These are phyloP conservation scores for Fabriciana adippe DNA, from an alignment of 2,888 invertebrate species.

Conservation along the genomic window DNA sequence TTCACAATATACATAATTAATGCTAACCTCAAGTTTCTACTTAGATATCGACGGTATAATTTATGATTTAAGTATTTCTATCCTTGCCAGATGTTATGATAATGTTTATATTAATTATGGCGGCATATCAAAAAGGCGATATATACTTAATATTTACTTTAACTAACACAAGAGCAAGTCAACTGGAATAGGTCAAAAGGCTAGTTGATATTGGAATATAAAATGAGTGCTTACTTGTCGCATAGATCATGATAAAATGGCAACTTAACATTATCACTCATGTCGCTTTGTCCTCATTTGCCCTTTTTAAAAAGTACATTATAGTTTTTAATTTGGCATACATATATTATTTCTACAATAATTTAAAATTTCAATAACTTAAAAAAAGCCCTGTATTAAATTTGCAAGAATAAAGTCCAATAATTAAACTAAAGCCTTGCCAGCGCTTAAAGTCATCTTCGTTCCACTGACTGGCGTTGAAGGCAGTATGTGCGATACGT, in stretches of 20 bases:
- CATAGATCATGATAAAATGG: constrained; percentile 29
- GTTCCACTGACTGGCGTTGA: constrained; percentile 22
- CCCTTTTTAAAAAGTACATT: neutral
- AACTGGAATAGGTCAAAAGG: constrained; percentile 42
- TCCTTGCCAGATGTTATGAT: constrained; percentile 20
- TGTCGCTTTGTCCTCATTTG: constrained; percentile 3
- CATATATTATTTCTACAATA: neutral
- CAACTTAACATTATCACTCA: constrained; percentile 19
- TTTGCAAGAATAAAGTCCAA: too few relatives aligned
- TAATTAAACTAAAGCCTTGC: too few relatives aligned
- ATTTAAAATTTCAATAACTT: neutral
- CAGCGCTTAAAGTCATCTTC: neutral
- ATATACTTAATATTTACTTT: constrained; percentile 23
- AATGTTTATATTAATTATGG: constrained; percentile 14
- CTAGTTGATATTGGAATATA: constrained; percentile 42
- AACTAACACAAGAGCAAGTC: constrained; percentile 34
- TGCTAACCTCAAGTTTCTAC: constrained; percentile 33
- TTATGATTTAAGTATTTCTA: constrained; percentile 32
- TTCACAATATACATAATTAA: constrained; percentile 38
- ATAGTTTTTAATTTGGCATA: neutral
- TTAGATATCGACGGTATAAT: constrained; percentile 27
- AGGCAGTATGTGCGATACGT: constrained; percentile 52
- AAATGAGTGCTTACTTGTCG: constrained; percentile 37
- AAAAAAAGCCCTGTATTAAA: too few relatives aligned
- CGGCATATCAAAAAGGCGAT: constrained; percentile 18